These are phyloP conservation scores for Hemibagrus wyckioides DNA, from an alignment of 2,113 vertebrate species.

Conservation along the genomic window DNA sequence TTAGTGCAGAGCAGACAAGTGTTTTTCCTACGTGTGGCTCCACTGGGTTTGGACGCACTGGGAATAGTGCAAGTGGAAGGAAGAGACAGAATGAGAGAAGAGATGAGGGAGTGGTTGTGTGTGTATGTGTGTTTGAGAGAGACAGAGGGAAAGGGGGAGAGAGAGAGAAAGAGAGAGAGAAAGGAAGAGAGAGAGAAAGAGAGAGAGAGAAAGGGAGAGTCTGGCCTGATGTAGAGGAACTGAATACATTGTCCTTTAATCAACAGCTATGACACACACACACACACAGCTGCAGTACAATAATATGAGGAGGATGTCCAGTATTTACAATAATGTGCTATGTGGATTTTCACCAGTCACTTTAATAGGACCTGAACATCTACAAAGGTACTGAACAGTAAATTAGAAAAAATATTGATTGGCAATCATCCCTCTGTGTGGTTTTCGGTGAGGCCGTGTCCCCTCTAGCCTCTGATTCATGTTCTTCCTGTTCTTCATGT, in stretches of 20 bases:
- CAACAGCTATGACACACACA: not conserved
- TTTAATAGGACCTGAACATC: not conserved
- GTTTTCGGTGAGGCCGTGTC: not conserved
- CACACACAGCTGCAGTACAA: not conserved
- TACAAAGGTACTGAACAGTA: not conserved
- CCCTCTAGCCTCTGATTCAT: not conserved
- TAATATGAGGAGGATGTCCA: not conserved
- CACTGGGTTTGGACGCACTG: not conserved
- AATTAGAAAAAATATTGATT: not conserved
- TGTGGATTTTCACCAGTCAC: not conserved
- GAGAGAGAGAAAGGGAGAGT: not conserved
- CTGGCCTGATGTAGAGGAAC: not conserved
- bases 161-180: no score
- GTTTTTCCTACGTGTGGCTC: not conserved
- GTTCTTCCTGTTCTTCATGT: not conserved
- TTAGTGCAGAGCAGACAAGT: not conserved
- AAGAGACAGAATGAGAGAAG: not conserved
- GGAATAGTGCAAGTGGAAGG: not conserved
- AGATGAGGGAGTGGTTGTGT: not conserved
- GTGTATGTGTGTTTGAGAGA: not conserved
- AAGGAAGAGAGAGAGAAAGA: not conserved
- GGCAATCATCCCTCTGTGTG: not conserved
- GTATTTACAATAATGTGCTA: not conserved
- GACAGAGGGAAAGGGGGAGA: no score
- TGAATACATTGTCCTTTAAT: not conserved